Percentiles rank a stretch among this genome's conserved stretches.
Conservation (phyloP, 2,888 invertebrate genomes). For the Caenorhabditis zanzibari region DNA sequence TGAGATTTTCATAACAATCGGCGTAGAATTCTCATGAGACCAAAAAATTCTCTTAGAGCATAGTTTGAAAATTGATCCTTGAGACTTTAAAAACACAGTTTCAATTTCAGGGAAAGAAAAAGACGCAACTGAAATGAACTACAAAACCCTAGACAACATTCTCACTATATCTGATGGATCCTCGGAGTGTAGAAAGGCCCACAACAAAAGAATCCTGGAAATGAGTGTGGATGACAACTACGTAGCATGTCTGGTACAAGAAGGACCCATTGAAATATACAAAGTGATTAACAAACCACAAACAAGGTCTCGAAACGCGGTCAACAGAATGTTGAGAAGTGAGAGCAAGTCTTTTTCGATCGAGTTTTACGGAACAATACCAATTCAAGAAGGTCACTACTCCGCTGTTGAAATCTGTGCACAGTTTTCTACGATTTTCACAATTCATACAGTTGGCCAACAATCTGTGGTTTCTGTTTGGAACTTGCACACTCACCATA, state of each 20-base stretch:
- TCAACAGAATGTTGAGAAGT: conserved; percentile 19
- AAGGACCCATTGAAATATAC: conserved; percentile 55
- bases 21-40: no score
- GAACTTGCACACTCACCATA: conserved; percentile 53
- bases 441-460: not conserved
- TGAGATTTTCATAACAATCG: no score
- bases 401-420: conserved; percentile 37
- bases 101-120: conserved; percentile 38
- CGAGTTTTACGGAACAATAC: conserved; percentile 44
- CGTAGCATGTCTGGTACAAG: conserved; percentile 41
- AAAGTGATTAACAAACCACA: conserved; percentile 22
- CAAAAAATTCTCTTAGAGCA: no score
- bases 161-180: conserved; percentile 28
- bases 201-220: conserved; percentile 18
- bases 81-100: no score
- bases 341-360: conserved; percentile 10
- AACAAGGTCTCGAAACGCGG: conserved; percentile 11
- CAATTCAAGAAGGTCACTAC: conserved; percentile 45
- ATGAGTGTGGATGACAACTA: conserved; percentile 45
- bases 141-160: conserved; percentile 6
- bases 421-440: conserved; percentile 50
- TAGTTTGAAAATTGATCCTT: no score
- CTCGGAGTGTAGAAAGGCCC: not conserved
- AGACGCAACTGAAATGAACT: conserved; percentile 22
- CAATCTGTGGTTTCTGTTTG: conserved; percentile 52